Evolutionary conservation across 1,140 invertebrate genomes (phyloP), one percentile per base, ranked within the genome.

Genomic region (Drosophila orena): DNA sequence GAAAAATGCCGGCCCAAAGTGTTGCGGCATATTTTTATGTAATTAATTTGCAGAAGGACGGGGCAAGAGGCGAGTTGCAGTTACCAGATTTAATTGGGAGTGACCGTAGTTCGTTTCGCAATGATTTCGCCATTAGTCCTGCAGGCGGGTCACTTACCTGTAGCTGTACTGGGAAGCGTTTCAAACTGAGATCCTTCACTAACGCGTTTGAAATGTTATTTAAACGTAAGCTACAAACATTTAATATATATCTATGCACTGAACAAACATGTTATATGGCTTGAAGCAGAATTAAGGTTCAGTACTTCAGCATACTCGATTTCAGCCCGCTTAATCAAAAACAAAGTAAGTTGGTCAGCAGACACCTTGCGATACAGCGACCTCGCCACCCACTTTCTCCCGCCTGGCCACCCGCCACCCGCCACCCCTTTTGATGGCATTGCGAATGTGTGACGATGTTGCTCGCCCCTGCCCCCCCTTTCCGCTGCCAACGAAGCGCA

Each of bases 11-110:
- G 47, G 40, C 43, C 62, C 46, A 70, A 88, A 86, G 46, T 88
- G 68, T 60, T 73, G 58, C 47, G 62, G 76, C 75, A 79, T 81
- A 79, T 89, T 88, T 83, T 79, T 83, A 56, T 68, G 68, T 71
- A 88, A 88, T 88, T 88, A 74, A 88, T 89, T 77, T 70, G 40
- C 30, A 27, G 20, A 17, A 40, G 30, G 34, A 1, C 15, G 38
- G 14, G 3, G 40, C 20, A 7, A 11, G 22, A 27, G 20, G 37
- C 24, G 14, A 37, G 6, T 12, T 5, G 27, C 27, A 17, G 59
- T 27, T 24, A 17, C 3, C 37, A 30, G 37, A 27, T 42, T 64
- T 54, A 57, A 64, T 64, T 64, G 54, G 34, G 34, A 64, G 53
- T 56, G 53, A 46, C 53, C 42, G 60, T 8, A 55, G 50, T 44